Conservation (phyloP, 2,888 invertebrate species). For the Arge pagana region DNA sequence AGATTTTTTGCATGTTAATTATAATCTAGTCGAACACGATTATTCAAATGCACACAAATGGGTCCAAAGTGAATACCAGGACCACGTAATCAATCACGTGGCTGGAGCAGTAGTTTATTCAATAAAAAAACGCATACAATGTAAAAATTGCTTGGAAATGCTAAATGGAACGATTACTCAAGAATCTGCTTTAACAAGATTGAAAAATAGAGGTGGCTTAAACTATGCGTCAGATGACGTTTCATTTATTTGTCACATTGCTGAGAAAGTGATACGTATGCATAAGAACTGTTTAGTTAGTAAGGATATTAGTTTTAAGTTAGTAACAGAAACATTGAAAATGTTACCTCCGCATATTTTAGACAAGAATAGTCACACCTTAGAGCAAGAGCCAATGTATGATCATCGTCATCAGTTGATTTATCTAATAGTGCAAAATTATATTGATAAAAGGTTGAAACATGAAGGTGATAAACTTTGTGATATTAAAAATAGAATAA, state of each 20-base stretch:
- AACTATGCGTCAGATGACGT: constrained; percentile 23
- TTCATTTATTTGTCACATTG: constrained; percentile 6
- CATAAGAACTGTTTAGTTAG: not conserved
- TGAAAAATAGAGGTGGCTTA: constrained; percentile 25
- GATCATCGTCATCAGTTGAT: constrained; percentile 17
- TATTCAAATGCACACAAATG: constrained; percentile 11
- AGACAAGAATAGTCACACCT: constrained; percentile 12
- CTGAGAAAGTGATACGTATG: constrained; percentile 17
- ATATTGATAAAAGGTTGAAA: not conserved
- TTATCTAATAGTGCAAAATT: constrained; percentile 12
- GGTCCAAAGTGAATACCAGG: constrained; percentile 16
- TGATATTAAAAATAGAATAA: not conserved
- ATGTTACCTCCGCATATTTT: constrained; percentile 15
- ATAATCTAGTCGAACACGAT: constrained; percentile 6
- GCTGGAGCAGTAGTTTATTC: constrained; percentile 20
- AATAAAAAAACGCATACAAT: constrained; percentile 20
- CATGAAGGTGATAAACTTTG: constrained; percentile 3
- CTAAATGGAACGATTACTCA: not conserved
- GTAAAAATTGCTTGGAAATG: constrained; percentile 16
- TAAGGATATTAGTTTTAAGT: constrained; percentile 2
- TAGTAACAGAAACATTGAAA: constrained; percentile 21
- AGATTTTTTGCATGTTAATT: not conserved
- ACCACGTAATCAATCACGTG: constrained; percentile 20
- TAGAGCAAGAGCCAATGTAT: constrained; percentile 16
- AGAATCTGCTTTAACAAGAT: constrained; percentile 12